Base-by-base conservation (phyloP, 1,140 invertebrate genomes). In the Potamilus streckersoni region DNA sequence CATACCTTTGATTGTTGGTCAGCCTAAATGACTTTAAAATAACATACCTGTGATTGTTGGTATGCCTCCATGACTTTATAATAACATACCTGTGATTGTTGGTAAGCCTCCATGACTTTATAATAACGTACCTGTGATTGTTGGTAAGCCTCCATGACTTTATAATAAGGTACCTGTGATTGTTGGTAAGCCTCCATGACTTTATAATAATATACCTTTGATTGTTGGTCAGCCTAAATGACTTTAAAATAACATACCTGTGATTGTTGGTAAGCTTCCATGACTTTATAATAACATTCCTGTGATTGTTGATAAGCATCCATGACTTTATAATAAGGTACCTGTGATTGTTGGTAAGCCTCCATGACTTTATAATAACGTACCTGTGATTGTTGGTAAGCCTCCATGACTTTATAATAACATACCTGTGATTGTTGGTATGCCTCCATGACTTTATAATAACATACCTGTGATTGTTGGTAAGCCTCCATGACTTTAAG, bases 101-200 rank as follows among this genome's bases (percentile, higher is more conserved):
- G 88, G 3, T 93, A 84, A 16, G 89, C 83, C 69, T 92, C 88
- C 71, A 94, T 83, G 1, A 94, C 80, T 65, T 83, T 74, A 8
- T 23, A 23, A 23, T 23, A 23, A 23, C 68, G 38, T 76, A 90
- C 89, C 80, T 88, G 83, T 38, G 84, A 84, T 72, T 89, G 71
- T 71, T 93, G 88, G 3, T 93, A 84, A 16, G 89, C 83, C 69
- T 92, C 88, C 71, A 94, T 83, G 1, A 94, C 80, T 65, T 83
- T 74, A 23, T 23, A 23, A 23, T 23, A 23, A 23, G 64, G 56
- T 76, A 91, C 89, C 80, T 88, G 83, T 38, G 84, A 84, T 72
- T 89, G 71, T 71, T 93, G 88, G 3, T 93, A 84, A 16, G 89
- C 83, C 69, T 92, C 88, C 71, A 94, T 83, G 1, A 94, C 80